phyloP scores from a whole-genome alignment of 1,140 invertebrate genomes.

The Penaeus indicus region DNA sequence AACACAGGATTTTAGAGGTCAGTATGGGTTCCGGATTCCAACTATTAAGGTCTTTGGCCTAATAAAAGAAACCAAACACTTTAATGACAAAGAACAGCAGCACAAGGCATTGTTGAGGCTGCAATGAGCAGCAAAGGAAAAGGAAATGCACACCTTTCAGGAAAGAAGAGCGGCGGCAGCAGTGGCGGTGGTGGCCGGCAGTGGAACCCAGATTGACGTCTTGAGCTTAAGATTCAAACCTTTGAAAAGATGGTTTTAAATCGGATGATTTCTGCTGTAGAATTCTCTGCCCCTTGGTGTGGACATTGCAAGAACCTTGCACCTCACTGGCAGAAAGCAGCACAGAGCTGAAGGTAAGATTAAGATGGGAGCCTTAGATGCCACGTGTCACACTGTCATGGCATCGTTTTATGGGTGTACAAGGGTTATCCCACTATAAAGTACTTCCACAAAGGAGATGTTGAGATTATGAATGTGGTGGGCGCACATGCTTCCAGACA shows the following conservation, averaged over 20 bases:
- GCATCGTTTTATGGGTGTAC: slow-evolving; percentile 85
- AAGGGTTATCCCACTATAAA: slow-evolving; percentile 99
- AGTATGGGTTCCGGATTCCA: slow-evolving; percentile 94
- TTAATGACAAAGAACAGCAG: slow-evolving; percentile 86
- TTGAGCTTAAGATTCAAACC: slow-evolving; percentile 93
- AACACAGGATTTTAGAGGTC: slow-evolving; percentile 84
- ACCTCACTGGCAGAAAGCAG: slow-evolving; percentile 95
- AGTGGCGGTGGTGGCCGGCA: slow-evolving; percentile 66
- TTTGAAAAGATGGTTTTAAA: slow-evolving; percentile 92
- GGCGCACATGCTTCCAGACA: slow-evolving; percentile 91
- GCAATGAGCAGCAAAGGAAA: slow-evolving; percentile 81
- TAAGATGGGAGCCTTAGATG: slow-evolving; percentile 96
- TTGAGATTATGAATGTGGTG: slow-evolving; percentile 82
- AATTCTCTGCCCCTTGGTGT: slow-evolving; percentile 98
- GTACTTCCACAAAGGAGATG: slow-evolving; percentile 78
- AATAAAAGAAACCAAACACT: slow-evolving; percentile 91
- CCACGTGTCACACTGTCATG: slow-evolving; percentile 89
- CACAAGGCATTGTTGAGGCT: slow-evolving; percentile 87
- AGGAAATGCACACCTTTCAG: slow-evolving; percentile 78
- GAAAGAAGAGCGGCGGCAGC: slow-evolving; percentile 70
- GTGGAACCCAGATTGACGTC: slow-evolving; percentile 79
- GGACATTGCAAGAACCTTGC: slow-evolving; percentile 96
- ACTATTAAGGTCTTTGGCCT: slow-evolving; percentile 95
- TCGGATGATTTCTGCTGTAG: slow-evolving; percentile 96
- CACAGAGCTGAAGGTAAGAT: slow-evolving; percentile 88